These are phyloP conservation scores for Oligia fasciuncula DNA, from an alignment of 2,888 invertebrate genomes.

Conservation along the genomic window DNA sequence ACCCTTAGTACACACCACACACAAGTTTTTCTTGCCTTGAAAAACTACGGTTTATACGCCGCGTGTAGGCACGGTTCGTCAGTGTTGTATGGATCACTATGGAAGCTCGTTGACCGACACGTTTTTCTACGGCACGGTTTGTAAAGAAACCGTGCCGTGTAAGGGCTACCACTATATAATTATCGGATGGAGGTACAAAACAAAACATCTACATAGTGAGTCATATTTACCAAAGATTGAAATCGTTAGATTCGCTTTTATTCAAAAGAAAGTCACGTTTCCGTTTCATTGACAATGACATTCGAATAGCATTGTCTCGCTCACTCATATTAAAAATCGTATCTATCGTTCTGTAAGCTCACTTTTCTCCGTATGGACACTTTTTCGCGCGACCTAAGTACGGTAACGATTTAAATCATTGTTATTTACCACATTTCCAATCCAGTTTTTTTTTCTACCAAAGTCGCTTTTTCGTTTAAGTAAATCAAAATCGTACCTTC, in stretches of 20 bases:
- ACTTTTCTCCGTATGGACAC: neutral
- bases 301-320: neutral
- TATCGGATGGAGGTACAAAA: neutral
- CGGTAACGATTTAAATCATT: neutral
- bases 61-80: neutral
- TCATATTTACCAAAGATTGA: neutral
- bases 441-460: neutral
- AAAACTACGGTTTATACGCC: neutral
- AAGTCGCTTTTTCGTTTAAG: neutral
- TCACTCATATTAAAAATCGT: neutral
- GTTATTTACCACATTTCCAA: neutral
- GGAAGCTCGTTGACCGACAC: neutral
- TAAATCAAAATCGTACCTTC: neutral
- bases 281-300: neutral
- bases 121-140: neutral
- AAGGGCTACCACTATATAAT: neutral
- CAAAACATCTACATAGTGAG: neutral
- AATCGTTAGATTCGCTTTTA: neutral
- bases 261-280: neutral
- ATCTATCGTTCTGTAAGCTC: neutral
- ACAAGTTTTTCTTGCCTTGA: neutral
- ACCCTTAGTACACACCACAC: neutral
- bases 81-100: neutral
- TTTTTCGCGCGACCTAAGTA: neutral
- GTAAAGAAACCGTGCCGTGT: neutral